These are phyloP conservation scores for Dipodomys merriami DNA, from an alignment of 2,113 vertebrate genomes.

Conservation along the genomic window DNA sequence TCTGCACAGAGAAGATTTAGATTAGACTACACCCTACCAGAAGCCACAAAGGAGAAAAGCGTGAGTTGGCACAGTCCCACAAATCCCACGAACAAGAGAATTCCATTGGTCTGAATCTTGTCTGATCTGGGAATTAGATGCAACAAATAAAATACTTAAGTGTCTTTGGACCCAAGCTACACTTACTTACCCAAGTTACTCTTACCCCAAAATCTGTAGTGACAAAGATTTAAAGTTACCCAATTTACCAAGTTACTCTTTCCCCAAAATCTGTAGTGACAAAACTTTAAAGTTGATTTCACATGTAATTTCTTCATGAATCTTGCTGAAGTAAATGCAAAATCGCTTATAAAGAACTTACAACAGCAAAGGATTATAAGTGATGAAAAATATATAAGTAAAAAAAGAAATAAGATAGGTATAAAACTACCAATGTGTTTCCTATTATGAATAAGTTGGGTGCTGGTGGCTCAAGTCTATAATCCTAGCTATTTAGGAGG, in stretches of 20 bases:
- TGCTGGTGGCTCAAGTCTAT: too few relatives aligned
- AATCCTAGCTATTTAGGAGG: too few relatives aligned
- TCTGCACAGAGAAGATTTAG: neutral
- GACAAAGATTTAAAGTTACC: neutral
- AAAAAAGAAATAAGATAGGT: neutral
- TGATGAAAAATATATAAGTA: neutral
- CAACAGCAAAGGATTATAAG: neutral
- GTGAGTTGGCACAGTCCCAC: too few relatives aligned
- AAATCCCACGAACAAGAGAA: neutral
- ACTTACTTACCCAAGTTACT: neutral
- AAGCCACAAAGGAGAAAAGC: neutral
- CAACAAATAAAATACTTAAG: neutral
- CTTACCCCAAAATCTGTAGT: neutral
- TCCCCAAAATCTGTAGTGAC: too few relatives aligned
- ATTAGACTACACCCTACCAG: neutral
- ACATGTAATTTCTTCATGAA: neutral
- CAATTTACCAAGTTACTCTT: too few relatives aligned
- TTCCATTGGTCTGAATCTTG: neutral
- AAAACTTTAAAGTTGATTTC: neutral
- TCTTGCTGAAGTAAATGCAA: neutral
- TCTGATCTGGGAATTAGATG: neutral
- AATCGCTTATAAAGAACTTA: neutral
- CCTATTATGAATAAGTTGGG: neutral
- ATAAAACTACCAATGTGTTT: neutral
- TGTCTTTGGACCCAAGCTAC: neutral